These are phyloP conservation scores for Apistogramma diplotaenia DNA, from an alignment of 2,113 vertebrate species.

Conservation along the genomic window DNA sequence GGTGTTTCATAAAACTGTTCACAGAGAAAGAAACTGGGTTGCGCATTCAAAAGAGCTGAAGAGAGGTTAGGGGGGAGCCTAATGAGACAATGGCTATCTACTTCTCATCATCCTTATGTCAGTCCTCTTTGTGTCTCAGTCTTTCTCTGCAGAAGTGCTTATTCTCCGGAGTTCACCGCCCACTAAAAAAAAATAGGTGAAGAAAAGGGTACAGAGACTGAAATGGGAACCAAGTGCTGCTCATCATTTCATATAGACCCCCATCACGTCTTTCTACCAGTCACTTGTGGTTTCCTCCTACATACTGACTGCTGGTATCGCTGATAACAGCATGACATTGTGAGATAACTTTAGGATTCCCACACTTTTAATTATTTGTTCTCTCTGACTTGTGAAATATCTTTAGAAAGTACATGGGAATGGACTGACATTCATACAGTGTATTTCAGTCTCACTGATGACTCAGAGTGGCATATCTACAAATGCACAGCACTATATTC, in stretches of 20 bases:
- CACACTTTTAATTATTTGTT: constrained; percentile 37
- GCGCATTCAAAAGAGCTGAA: not conserved
- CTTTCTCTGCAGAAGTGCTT: not conserved
- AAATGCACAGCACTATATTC: not conserved
- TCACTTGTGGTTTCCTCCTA: not conserved
- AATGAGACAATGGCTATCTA: constrained; percentile 18
- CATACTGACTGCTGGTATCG: not conserved
- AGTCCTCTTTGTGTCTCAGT: not conserved
- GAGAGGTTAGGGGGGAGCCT: not conserved
- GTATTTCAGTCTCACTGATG: not conserved
- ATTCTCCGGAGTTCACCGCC: not conserved
- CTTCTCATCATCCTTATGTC: not conserved
- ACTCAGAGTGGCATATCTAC: not conserved
- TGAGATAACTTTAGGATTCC: constrained; percentile 5
- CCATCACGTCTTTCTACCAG: not conserved
- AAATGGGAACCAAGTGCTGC: constrained; percentile 5
- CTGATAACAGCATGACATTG: not conserved
- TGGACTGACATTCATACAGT: not conserved
- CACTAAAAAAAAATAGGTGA: not conserved
- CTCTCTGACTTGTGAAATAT: constrained; percentile 29
- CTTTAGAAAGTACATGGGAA: constrained; percentile 16
- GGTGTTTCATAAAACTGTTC: not conserved
- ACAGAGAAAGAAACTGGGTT: not conserved
- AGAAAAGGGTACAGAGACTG: not conserved
- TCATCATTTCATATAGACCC: not conserved